Conservation (phyloP, 2,888 invertebrate species). For the Noctua janthina region DNA sequence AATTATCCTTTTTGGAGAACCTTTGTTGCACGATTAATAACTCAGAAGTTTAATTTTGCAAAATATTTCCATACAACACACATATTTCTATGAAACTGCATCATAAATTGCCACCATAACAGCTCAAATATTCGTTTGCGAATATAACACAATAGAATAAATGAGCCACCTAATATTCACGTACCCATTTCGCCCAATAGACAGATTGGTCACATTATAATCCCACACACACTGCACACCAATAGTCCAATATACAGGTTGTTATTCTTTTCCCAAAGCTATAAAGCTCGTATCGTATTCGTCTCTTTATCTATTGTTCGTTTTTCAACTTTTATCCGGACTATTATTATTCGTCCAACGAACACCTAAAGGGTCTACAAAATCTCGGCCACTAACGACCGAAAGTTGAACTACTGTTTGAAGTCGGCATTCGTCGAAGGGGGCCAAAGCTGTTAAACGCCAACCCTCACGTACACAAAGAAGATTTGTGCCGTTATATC, state of each 20-base stretch:
- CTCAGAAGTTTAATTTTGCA: constrained; percentile 51
- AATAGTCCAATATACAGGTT: constrained; percentile 10
- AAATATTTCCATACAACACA: constrained; percentile 3
- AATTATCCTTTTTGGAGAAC: constrained; percentile 42
- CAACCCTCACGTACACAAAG: constrained; percentile 69
- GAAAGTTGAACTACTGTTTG: constrained; percentile 63
- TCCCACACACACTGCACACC: constrained; percentile 13
- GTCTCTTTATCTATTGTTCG: constrained; percentile 22
- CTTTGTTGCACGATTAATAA: constrained; percentile 24
- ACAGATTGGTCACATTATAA: constrained; percentile 40
- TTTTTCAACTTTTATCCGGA: constrained; percentile 41
- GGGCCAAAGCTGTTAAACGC: constrained; percentile 60
- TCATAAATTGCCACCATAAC: constrained; percentile 23
- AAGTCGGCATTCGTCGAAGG: constrained; percentile 51
- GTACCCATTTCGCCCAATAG: constrained; percentile 24
- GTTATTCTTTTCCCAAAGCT: constrained; percentile 11
- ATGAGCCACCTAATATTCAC: constrained; percentile 42
- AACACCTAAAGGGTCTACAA: constrained; percentile 53
- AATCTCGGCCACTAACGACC: constrained; percentile 58
- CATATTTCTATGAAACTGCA: constrained; percentile 17
- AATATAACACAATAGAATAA: constrained; percentile 38
- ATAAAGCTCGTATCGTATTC: constrained; percentile 23
- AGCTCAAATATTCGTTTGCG: constrained; percentile 32
- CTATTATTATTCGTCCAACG: constrained; percentile 55
- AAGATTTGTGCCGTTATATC: constrained; percentile 67